Conservation (phyloP, 2,113 vertebrate species). For the Spermophilus dauricus region DNA sequence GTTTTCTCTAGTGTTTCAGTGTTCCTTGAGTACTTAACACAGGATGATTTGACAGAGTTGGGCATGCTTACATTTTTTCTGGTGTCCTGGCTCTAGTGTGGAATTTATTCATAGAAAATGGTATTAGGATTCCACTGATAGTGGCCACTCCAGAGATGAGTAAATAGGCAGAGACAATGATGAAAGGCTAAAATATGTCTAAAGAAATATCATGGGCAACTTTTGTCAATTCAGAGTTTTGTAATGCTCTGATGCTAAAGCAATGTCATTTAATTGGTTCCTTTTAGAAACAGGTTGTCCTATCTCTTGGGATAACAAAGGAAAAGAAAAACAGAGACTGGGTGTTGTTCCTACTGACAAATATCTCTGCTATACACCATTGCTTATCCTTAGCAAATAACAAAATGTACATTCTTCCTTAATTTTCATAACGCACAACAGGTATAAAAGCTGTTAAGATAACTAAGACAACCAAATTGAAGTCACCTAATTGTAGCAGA, state of each 20-base stretch:
- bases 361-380: not conserved
- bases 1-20: not conserved
- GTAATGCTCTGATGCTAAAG: not conserved
- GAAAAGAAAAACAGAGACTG: slow-evolving; percentile 11
- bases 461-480: not conserved
- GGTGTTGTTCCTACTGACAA: not conserved
- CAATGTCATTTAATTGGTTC: not conserved
- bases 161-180: not conserved
- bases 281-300: slow-evolving; percentile 18
- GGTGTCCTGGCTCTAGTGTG: not conserved
- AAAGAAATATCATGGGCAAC: not conserved
- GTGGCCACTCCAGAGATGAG: not conserved
- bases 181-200: slow-evolving; percentile 7
- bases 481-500: not conserved
- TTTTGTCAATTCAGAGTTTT: slow-evolving; percentile 24
- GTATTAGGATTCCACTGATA: not conserved
- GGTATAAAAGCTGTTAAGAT: not conserved
- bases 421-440: not conserved
- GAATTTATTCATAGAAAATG: not conserved
- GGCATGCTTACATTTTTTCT: slow-evolving; percentile 7
- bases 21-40: not conserved
- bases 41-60: not conserved
- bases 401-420: not conserved
- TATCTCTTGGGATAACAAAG: slow-evolving; percentile 16
- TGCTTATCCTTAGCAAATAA: slow-evolving; percentile 21